Conservation (phyloP, 2,888 invertebrate genomes). For the Dicranocentrus wangi region DNA sequence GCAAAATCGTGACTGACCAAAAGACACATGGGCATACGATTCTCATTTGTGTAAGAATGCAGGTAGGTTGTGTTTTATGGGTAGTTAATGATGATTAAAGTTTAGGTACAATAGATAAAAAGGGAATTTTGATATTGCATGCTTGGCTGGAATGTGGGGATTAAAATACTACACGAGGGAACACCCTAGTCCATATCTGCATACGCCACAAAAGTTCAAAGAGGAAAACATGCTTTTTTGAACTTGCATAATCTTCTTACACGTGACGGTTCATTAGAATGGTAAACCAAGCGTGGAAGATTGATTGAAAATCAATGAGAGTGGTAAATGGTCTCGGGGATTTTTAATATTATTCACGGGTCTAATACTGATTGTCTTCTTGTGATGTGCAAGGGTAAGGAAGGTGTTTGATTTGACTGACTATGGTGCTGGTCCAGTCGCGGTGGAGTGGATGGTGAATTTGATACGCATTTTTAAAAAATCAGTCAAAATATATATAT, state of each 20-base stretch:
- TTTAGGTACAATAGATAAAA: background rate
- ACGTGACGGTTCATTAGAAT: background rate
- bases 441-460: no score
- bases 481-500: no score
- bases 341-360: background rate
- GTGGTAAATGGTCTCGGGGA: background rate
- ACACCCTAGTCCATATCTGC: constrained; percentile 17
- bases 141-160: constrained; percentile 22
- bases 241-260: no score
- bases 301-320: constrained; percentile 24
- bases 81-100: constrained; percentile 33
- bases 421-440: no score
- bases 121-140: background rate
- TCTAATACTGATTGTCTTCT: background rate
- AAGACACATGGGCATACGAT: background rate
- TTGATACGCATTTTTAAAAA: no score
- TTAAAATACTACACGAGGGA: constrained; percentile 35
- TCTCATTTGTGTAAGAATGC: background rate
- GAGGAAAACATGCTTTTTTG: no score
- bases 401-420: no score
- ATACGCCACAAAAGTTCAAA: no score
- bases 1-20: constrained; percentile 34
- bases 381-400: no score
- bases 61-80: constrained; percentile 37
- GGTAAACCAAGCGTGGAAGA: background rate